Percentiles rank a stretch among this genome's conserved stretches.
Evolutionary conservation across 2,113 vertebrate species (phyloP).

Genomic region (Propithecus coquereli): DNA sequence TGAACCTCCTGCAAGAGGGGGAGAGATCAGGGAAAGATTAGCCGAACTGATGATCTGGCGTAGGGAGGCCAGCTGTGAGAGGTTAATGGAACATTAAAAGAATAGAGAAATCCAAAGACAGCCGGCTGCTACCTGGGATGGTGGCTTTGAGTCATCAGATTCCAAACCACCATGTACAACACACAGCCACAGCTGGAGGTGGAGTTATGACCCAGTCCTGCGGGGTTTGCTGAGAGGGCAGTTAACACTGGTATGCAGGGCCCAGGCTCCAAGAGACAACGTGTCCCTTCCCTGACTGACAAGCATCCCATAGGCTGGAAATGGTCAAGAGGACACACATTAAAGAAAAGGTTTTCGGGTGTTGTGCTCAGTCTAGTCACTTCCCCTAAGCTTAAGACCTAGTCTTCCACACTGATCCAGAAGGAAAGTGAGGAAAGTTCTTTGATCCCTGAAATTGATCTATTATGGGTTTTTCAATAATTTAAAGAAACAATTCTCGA

Average conservation of each 20-base stretch:
- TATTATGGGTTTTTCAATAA: not conserved
- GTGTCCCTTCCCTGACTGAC: not conserved
- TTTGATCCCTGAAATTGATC: not conserved
- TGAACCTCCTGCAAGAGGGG: slow-evolving; percentile 53
- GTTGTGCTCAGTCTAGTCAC: not conserved
- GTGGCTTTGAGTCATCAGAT: slow-evolving; percentile 71
- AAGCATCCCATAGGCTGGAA: not conserved
- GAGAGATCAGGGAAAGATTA: slow-evolving; percentile 70
- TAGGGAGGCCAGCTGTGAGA: slow-evolving; percentile 77
- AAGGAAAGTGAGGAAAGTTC: not conserved
- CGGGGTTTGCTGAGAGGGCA: slow-evolving; percentile 57
- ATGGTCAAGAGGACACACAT: not conserved
- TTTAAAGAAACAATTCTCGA: not conserved
- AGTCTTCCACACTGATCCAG: not conserved
- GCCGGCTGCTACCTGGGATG: slow-evolving; percentile 69
- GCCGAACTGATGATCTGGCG: slow-evolving; percentile 75
- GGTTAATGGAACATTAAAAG: slow-evolving; percentile 79
- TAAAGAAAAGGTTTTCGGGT: not conserved
- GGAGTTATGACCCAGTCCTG: slow-evolving; percentile 18
- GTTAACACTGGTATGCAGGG: not conserved
- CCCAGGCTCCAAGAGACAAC: not conserved
- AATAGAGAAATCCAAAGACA: slow-evolving; percentile 73
- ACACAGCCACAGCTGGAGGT: slow-evolving; percentile 25
- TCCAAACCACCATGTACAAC: slow-evolving; percentile 36
- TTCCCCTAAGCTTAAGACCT: not conserved